These are phyloP conservation scores for Glyphotaelius pellucidus DNA, from an alignment of 2,888 invertebrate species.

Conservation along the genomic window DNA sequence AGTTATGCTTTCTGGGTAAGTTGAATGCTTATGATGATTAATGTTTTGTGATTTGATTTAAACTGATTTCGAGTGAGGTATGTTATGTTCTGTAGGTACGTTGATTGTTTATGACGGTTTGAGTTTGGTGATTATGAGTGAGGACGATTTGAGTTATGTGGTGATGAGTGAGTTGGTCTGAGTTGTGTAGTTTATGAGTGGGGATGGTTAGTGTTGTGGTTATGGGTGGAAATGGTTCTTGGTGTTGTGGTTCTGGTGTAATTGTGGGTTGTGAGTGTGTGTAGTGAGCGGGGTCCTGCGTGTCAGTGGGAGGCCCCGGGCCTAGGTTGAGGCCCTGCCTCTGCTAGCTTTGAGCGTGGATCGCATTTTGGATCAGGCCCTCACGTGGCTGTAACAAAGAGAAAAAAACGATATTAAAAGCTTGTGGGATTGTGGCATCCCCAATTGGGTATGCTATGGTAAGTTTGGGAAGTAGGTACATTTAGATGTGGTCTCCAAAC, in stretches of 20 bases:
- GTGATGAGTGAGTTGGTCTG: no score
- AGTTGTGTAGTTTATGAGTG: no score
- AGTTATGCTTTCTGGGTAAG: not conserved
- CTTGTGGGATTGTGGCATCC: not conserved
- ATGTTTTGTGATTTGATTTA: not conserved
- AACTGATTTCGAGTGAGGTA: not conserved
- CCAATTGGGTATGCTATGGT: no score
- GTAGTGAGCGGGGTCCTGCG: not conserved
- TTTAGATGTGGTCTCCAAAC: no score
- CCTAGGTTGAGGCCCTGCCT: slow-evolving; percentile 25
- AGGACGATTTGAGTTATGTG: no score
- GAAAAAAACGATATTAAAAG: not conserved
- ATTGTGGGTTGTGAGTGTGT: not conserved
- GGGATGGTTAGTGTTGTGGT: not conserved
- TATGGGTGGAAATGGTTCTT: not conserved
- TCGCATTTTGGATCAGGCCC: slow-evolving; percentile 8
- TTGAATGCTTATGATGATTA: not conserved
- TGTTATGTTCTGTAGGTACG: no score
- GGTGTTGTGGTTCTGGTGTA: not conserved
- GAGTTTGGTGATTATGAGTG: no score
- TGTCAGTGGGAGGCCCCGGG: slow-evolving; percentile 9
- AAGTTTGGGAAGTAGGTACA: no score
- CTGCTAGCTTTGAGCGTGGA: not conserved
- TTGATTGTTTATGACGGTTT: no score
- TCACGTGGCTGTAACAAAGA: slow-evolving; percentile 8